phyloP scores from a whole-genome alignment of 1,140 invertebrate genomes.

The Drosophila persimilis region DNA sequence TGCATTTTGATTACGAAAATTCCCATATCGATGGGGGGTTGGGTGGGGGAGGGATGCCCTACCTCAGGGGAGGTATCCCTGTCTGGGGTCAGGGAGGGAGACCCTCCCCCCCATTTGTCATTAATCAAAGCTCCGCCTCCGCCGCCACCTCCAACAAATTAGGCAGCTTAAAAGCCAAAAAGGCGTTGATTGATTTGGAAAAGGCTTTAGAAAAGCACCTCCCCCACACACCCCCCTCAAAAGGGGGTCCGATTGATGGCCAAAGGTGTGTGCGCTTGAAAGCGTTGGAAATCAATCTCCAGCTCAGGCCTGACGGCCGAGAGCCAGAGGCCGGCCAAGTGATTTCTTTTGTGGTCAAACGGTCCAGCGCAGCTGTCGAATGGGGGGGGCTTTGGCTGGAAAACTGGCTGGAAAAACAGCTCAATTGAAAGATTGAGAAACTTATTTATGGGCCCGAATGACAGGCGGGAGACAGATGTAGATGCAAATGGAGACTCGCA shows the following conservation, averaged over 20 bases:
- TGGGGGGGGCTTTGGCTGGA: too few species aligned
- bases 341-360: conserved; percentile 39
- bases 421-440: conserved; percentile 38
- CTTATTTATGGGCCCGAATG: conserved; percentile 35
- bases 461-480: conserved; percentile 35
- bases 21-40: conserved; percentile 3
- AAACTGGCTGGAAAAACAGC: conserved; percentile 40
- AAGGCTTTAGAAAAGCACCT: conserved; percentile 37
- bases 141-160: conserved; percentile 43
- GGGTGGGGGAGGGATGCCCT: too few species aligned
- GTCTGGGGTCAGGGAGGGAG: too few species aligned
- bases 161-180: conserved; percentile 60
- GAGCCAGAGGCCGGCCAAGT: conserved; percentile 16
- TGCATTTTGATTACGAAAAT: conserved; percentile 63
- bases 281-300: neutral
- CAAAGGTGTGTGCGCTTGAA: conserved; percentile 8
- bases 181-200: conserved; percentile 73
- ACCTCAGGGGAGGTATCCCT: neutral
- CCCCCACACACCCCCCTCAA: neutral
- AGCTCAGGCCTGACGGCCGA: conserved; percentile 18
- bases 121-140: conserved; percentile 36
- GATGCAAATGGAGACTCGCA: conserved; percentile 21
- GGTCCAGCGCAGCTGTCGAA: conserved; percentile 27
- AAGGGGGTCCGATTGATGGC: conserved; percentile 8
- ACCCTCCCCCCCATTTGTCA: conserved; percentile 1